A percentile compares a stretch with the other conserved stretches of the same genome.
phyloP scores from a whole-genome alignment of 2,797 vertebrate genomes.

The Melanotaenia trifasciata region DNA sequence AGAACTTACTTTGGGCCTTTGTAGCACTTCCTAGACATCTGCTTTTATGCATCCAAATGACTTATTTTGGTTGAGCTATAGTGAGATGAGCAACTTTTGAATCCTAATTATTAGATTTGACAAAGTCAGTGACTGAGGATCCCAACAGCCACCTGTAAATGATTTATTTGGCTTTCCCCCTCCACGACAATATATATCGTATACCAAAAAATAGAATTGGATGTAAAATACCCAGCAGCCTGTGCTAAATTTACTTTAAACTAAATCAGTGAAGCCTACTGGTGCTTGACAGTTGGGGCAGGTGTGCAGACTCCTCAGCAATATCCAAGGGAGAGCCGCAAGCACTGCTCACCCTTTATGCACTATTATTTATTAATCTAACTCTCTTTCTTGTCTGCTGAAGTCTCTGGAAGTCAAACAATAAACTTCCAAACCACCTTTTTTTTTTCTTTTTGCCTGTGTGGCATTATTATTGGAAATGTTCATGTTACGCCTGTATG shows the following conservation, averaged over 20 bases:
- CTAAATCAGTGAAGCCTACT: constrained; percentile 82
- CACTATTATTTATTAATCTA: constrained; percentile 80
- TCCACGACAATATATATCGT: constrained; percentile 71
- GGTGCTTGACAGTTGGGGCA: constrained; percentile 82
- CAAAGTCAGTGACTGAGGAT: constrained; percentile 61
- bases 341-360: constrained; percentile 70
- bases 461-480: background rate
- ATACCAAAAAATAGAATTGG: constrained; percentile 77
- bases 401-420: constrained; percentile 67
- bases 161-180: constrained; percentile 68
- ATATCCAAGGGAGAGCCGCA: constrained; percentile 67
- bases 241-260: constrained; percentile 84
- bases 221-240: constrained; percentile 76
- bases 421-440: constrained; percentile 29
- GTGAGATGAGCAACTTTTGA: constrained; percentile 37
- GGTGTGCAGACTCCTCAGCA: constrained; percentile 72
- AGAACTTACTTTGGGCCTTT: background rate
- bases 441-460: background rate
- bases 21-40: background rate
- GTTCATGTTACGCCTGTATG: constrained; percentile 17
- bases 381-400: constrained; percentile 54
- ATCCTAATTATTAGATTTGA: constrained; percentile 74
- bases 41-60: constrained; percentile 29
- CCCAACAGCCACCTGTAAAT: constrained; percentile 70
- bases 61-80: constrained; percentile 16